Evolutionary conservation across 2,888 invertebrate species (phyloP), one percentile per base, ranked within the genome.

Genomic region (Pollenia labialis): DNA sequence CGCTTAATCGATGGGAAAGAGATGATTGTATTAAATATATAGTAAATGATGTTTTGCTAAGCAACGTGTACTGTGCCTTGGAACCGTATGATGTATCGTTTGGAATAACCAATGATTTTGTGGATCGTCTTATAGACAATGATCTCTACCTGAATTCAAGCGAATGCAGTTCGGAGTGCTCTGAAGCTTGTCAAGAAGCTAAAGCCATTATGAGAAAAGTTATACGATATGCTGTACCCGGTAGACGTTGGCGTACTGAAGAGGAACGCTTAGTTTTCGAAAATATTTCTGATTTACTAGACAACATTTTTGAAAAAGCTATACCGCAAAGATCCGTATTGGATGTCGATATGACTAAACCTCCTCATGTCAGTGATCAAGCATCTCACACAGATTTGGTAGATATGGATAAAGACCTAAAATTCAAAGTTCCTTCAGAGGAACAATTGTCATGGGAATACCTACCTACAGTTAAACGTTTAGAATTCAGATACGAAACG

Each of bases 41-140:
- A 4, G 81, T 91, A 14, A 93, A 93, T n/a, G 93, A 94, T 83
- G 93, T 93, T 44, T 87, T 94, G 8, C 89, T 94, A 48, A 91
- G 91, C 0, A 91, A 92, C 80, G 91, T 95, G 0, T 94, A 94
- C 88, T 94, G 94, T 60, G 89, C 91, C 44, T 89, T 94, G 2
- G 92, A 92, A 42, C 75, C 88, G 1, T 89, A 88, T 50, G 92
- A 92, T 8, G 89, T 92, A 23, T 85, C 88, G 7, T 80, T 11
- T n/a, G 58, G 79, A 0, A 56, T 91, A 44, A 69, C 90, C 1
- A 89, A 66, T 18, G 91, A 92, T 74, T 60, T 90, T 0, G 84
- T 92, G 0, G 92, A 91, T 88, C 90, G 91, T 0, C 76, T 91
- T 0, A 90, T 91, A 32, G 92, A 92, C 56, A 90, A 90, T 44